Percentiles rank a stretch among this genome's conserved stretches.
phyloP scores from a whole-genome alignment of 92 coral and sea anemone genomes.

The Metridium senile region DNA sequence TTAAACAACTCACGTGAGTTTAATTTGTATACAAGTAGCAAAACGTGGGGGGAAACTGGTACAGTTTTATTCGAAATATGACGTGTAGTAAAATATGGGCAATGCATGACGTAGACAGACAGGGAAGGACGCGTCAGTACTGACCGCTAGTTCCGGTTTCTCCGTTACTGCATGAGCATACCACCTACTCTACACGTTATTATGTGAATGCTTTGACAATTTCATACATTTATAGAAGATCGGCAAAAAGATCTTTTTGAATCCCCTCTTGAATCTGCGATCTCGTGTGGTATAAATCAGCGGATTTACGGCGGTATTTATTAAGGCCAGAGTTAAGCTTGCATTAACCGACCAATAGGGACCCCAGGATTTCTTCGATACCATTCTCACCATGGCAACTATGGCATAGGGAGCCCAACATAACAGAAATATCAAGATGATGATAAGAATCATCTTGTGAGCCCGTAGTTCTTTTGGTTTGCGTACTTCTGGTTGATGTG shows the following conservation, averaged over 20 bases:
- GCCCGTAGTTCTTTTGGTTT: constrained; percentile 43
- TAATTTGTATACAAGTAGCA: no score
- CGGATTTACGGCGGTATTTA: constrained; percentile 47
- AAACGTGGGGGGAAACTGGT: no score
- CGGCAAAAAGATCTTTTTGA: constrained; percentile 44
- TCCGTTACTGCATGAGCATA: no score
- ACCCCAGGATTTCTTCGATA: constrained; percentile 34
- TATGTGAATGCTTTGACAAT: neutral
- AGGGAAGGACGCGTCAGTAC: no score
- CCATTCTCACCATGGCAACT: constrained; percentile 37
- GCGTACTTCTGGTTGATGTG: constrained; percentile 6
- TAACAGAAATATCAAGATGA: constrained; percentile 43
- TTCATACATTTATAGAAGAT: neutral
- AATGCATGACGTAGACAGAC: no score
- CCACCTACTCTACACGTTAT: no score
- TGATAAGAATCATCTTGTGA: constrained; percentile 56
- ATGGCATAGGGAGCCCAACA: constrained; percentile 53
- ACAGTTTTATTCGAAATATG: no score
- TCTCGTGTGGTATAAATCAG: constrained; percentile 49
- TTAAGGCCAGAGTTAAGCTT: constrained; percentile 53
- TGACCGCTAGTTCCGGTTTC: no score
- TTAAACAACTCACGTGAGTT: no score
- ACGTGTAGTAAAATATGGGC: no score
- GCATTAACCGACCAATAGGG: constrained; percentile 54
- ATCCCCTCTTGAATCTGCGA: constrained; percentile 61